These are phyloP conservation scores for Himalopsyche kuldschensis DNA, from an alignment of 2,888 invertebrate genomes.

Conservation along the genomic window DNA sequence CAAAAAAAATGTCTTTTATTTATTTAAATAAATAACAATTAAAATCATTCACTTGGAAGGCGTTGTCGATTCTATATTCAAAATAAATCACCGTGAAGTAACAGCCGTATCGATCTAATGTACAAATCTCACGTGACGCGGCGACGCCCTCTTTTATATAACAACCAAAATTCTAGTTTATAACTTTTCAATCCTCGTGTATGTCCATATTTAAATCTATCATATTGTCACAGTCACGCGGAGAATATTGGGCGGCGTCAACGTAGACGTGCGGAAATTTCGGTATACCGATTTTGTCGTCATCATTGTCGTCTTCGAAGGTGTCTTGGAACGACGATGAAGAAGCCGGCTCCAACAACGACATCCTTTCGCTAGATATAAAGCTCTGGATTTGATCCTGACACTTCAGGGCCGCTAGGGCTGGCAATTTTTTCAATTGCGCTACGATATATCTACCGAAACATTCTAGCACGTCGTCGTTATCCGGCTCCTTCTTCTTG, in stretches of 20 bases:
- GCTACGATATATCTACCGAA: neutral
- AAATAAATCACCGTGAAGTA: no score
- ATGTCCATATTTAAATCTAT: neutral
- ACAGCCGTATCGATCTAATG: no score
- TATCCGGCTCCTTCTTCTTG: neutral
- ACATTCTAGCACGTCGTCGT: neutral
- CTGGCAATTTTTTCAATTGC: neutral
- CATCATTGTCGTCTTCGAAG: neutral
- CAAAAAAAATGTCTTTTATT: no score
- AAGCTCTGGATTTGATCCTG: neutral
- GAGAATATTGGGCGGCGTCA: neutral
- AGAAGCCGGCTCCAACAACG: neutral
- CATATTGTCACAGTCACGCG: neutral
- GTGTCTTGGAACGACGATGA: neutral
- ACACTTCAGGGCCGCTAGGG: neutral
- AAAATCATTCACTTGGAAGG: no score
- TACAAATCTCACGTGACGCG: no score
- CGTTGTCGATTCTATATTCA: no score
- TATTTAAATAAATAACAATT: no score
- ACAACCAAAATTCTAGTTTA: no score
- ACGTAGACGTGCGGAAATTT: neutral
- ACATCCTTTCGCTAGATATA: neutral
- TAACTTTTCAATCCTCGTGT: neutral
- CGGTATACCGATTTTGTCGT: neutral
- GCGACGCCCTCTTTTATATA: no score